Evolutionary conservation across 2,113 vertebrate genomes (phyloP).

Genomic region (Ochotona curzoniae): DNA sequence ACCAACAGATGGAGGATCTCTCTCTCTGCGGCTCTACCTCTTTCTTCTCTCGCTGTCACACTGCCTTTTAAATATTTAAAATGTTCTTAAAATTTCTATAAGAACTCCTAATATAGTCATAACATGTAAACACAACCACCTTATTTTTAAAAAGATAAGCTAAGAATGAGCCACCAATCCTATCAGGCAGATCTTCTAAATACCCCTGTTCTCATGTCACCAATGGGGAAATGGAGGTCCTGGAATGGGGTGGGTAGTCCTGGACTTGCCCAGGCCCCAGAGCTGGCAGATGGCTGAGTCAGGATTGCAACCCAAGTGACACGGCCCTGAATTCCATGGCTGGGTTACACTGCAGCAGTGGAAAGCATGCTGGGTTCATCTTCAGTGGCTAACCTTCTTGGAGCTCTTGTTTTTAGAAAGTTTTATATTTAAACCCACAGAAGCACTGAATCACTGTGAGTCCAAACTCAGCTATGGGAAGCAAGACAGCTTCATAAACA

Average conservation of each 20-base stretch:
- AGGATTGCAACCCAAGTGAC: neutral
- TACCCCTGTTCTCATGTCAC: neutral
- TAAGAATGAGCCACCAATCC: neutral
- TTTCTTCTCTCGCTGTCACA: no score
- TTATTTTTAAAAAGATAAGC: neutral
- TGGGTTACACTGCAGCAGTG: neutral
- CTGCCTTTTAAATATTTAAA: no score
- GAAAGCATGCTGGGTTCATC: neutral
- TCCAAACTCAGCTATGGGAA: neutral
- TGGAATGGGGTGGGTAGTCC: neutral
- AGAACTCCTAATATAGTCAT: neutral
- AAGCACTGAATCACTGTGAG: conserved; percentile 2
- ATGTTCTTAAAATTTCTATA: no score
- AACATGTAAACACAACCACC: neutral
- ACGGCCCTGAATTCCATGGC: no score
- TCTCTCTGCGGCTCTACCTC: no score
- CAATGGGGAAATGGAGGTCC: neutral
- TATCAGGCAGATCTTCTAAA: neutral
- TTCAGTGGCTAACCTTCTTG: conserved; percentile 5
- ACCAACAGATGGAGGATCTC: no score
- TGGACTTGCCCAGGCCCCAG: neutral
- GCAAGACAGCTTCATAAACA: neutral
- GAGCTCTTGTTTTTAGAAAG: neutral
- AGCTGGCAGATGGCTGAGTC: neutral
- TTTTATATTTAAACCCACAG: neutral